A percentile compares a stretch with the other conserved stretches of the same genome.
These are phyloP conservation scores for Samia ricini DNA, from an alignment of 1,140 invertebrate species.

Conservation along the genomic window DNA sequence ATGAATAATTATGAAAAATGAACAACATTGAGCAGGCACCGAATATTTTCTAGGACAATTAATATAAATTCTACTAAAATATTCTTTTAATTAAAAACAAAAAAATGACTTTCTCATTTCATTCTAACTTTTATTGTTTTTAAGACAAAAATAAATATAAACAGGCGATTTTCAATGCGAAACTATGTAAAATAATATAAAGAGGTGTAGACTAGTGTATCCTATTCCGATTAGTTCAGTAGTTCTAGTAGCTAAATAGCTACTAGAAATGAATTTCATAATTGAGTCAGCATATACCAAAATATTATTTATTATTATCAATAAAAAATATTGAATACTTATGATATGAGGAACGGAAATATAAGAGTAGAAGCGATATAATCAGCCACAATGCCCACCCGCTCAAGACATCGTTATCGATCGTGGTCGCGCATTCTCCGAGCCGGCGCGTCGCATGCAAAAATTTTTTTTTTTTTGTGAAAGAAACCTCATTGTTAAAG, in stretches of 20 bases:
- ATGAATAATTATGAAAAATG: neutral
- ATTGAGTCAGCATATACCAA: neutral
- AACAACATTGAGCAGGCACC: neutral
- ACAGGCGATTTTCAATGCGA: neutral
- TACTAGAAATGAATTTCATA: neutral
- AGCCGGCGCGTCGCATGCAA: conserved; percentile 44
- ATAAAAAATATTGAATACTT: neutral
- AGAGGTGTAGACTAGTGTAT: neutral
- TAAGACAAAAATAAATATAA: neutral
- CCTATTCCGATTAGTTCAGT: neutral
- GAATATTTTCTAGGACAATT: too few species aligned
- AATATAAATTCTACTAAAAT: neutral
- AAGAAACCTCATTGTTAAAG: conserved; percentile 33
- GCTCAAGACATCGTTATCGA: conserved; percentile 70
- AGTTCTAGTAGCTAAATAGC: neutral
- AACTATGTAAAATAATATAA: neutral
- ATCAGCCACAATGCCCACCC: conserved; percentile 38
- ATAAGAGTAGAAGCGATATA: conserved; percentile 29
- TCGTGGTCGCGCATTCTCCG: conserved; percentile 53
- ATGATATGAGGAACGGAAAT: conserved; percentile 17
- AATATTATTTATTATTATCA: neutral
- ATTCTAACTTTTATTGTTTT: neutral
- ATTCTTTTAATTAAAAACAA: neutral
- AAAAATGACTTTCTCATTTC: neutral
- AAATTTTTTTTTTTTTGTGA: conserved; percentile 35